Conservation (phyloP, 1,140 invertebrate genomes). For the Theocolax elegans region DNA sequence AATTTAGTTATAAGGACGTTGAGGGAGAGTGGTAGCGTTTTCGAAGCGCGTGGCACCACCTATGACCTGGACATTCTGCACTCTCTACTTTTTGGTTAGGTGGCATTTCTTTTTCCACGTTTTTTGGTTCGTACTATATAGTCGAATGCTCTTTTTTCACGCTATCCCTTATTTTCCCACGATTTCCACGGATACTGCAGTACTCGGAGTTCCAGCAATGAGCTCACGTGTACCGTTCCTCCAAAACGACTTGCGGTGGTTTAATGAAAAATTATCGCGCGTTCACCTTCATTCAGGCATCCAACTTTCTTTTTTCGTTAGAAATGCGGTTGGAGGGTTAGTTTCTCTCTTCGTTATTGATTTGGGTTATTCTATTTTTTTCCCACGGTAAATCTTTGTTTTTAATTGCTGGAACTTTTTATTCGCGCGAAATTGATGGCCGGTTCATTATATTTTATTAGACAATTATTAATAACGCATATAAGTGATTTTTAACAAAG, state of each 20-base stretch:
- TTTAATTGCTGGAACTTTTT: too few relatives aligned
- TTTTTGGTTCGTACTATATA: neutral
- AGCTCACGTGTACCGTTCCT: neutral
- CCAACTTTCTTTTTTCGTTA: neutral
- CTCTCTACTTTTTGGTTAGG: conserved; percentile 1
- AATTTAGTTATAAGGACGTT: too few relatives aligned
- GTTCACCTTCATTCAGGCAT: neutral
- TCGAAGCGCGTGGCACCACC: neutral
- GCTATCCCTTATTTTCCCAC: neutral
- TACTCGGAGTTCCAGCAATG: conserved; percentile 10
- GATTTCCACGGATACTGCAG: neutral
- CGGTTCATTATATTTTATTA: too few relatives aligned
- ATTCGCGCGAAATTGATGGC: too few relatives aligned
- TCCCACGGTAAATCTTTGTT: too few relatives aligned
- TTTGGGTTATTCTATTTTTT: conserved; percentile 10
- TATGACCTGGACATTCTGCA: neutral
- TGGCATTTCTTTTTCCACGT: neutral
- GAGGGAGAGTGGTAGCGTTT: neutral
- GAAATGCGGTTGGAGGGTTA: neutral
- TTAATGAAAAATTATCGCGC: conserved; percentile 34
- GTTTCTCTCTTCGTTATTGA: neutral
- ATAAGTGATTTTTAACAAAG: too few relatives aligned
- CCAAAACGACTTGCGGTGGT: neutral
- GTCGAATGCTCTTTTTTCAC: neutral
- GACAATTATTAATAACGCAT: too few relatives aligned